These are phyloP conservation scores for Caranx ignobilis DNA, from an alignment of 2,113 vertebrate genomes.

Conservation along the genomic window DNA sequence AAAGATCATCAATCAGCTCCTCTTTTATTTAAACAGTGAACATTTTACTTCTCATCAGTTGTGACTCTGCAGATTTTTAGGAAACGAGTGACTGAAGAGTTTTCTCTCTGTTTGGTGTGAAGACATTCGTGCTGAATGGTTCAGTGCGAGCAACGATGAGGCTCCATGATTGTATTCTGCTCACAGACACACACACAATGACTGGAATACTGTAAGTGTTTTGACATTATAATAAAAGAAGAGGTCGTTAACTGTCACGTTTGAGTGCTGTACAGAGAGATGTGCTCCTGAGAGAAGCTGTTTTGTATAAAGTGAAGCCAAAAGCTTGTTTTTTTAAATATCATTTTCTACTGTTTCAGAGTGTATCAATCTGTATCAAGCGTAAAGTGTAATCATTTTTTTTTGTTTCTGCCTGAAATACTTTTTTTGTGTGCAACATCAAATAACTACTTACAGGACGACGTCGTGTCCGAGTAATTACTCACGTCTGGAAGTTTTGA, in stretches of 20 bases:
- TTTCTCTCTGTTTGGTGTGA: slow-evolving; percentile 33
- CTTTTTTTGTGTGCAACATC: slow-evolving; percentile 56
- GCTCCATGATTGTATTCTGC: slow-evolving; percentile 48
- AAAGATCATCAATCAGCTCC: slow-evolving; percentile 1
- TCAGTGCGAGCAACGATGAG: slow-evolving; percentile 40
- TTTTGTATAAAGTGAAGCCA: slow-evolving; percentile 74
- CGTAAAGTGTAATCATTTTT: slow-evolving; percentile 56
- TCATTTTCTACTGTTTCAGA: slow-evolving; percentile 75
- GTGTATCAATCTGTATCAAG: slow-evolving; percentile 61
- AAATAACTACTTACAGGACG: slow-evolving; percentile 57
- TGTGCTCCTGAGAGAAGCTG: slow-evolving; percentile 31
- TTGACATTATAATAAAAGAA: slow-evolving; percentile 25
- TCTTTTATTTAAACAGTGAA: slow-evolving; percentile 23
- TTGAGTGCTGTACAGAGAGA: slow-evolving; percentile 43
- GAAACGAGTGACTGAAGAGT: slow-evolving; percentile 13
- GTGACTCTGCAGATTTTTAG: slow-evolving; percentile 14
- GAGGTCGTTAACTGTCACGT: slow-evolving; percentile 7
- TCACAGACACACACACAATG: slow-evolving; percentile 28
- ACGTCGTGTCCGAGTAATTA: slow-evolving; percentile 56
- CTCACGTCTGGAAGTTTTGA: slow-evolving; percentile 59
- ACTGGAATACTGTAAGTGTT: slow-evolving; percentile 58
- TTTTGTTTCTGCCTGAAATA: slow-evolving; percentile 58
- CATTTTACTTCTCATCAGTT: slow-evolving; percentile 13
- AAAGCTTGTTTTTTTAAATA: slow-evolving; percentile 61
- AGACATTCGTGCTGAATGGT: slow-evolving; percentile 20